phyloP scores from a whole-genome alignment of 2,888 invertebrate genomes.

The Eudemis profundana region DNA sequence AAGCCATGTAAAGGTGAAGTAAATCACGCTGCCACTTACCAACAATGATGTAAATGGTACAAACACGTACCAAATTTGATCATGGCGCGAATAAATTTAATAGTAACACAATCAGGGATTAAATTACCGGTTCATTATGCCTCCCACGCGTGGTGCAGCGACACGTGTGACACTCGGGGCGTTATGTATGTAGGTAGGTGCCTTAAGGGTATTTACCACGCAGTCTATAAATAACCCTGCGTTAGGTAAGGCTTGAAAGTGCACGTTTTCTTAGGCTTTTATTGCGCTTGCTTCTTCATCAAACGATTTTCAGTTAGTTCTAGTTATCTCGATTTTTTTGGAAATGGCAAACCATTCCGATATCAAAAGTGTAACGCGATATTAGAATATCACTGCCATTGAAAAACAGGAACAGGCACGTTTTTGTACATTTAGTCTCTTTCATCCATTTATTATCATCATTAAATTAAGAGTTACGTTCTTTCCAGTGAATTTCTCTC shows the following conservation, averaged over 20 bases:
- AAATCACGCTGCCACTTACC: slow-evolving; percentile 63
- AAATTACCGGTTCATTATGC: slow-evolving; percentile 82
- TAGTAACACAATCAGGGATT: slow-evolving; percentile 83
- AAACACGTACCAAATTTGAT: slow-evolving; percentile 82
- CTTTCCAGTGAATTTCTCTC: too few relatives aligned
- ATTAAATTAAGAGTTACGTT: too few relatives aligned
- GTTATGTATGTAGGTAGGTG: slow-evolving; percentile 74
- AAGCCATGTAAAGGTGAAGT: slow-evolving; percentile 61
- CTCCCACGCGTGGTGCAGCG: slow-evolving; percentile 76
- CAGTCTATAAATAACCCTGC: slow-evolving; percentile 26
- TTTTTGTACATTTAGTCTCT: too few relatives aligned
- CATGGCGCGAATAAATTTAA: slow-evolving; percentile 82
- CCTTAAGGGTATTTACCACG: slow-evolving; percentile 36
- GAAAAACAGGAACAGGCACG: too few relatives aligned
- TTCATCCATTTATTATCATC: too few relatives aligned
- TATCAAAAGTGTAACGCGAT: too few relatives aligned
- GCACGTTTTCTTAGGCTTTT: slow-evolving; percentile 1
- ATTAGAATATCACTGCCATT: too few relatives aligned
- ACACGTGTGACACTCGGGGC: slow-evolving; percentile 74
- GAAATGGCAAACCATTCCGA: too few relatives aligned
- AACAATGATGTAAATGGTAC: slow-evolving; percentile 77
- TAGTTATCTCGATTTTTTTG: not conserved
- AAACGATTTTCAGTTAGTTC: not conserved
- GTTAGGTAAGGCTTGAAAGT: slow-evolving; percentile 15
- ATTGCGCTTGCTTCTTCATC: slow-evolving; percentile 1